phyloP scores from a whole-genome alignment of 2,797 vertebrate genomes.

The Myotis daubentonii region DNA sequence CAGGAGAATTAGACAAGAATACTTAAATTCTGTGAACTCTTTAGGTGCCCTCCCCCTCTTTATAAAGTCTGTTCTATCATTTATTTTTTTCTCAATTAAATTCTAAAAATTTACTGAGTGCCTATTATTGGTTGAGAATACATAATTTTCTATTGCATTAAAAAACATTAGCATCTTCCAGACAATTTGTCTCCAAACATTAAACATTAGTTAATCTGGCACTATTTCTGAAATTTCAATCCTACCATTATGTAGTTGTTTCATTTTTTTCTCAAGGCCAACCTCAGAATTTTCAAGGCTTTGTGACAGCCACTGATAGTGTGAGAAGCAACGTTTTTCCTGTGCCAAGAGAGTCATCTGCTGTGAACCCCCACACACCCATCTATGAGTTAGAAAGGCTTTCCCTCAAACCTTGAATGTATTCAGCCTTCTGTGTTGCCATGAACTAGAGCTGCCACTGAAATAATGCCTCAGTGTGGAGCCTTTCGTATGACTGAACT shows the following conservation, averaged over 20 bases:
- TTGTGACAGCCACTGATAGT: slow-evolving; percentile 50
- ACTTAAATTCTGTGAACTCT: neutral
- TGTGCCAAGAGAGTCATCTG: slow-evolving; percentile 51
- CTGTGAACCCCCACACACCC: neutral
- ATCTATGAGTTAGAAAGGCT: neutral
- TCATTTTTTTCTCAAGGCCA: slow-evolving; percentile 51
- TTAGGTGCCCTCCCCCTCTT: neutral
- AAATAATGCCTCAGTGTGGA: slow-evolving; percentile 45
- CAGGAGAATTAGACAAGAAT: neutral
- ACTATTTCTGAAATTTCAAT: slow-evolving; percentile 26
- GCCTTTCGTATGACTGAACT: neutral
- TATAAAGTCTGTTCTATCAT: neutral
- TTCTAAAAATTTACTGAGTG: neutral
- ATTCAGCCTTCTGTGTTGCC: slow-evolving; percentile 44
- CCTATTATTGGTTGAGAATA: neutral
- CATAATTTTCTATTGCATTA: neutral
- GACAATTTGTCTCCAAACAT: slow-evolving; percentile 21
- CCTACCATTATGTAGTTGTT: neutral
- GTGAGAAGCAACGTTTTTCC: slow-evolving; percentile 30
- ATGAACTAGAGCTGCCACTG: slow-evolving; percentile 2
- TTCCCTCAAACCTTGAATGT: neutral
- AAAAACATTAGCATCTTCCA: slow-evolving; percentile 23
- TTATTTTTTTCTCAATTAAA: neutral
- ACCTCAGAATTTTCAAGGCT: slow-evolving; percentile 55
- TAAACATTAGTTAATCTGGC: slow-evolving; percentile 8